Base-by-base conservation (phyloP, 1,140 invertebrate genomes). In the Halyomorpha halys region DNA sequence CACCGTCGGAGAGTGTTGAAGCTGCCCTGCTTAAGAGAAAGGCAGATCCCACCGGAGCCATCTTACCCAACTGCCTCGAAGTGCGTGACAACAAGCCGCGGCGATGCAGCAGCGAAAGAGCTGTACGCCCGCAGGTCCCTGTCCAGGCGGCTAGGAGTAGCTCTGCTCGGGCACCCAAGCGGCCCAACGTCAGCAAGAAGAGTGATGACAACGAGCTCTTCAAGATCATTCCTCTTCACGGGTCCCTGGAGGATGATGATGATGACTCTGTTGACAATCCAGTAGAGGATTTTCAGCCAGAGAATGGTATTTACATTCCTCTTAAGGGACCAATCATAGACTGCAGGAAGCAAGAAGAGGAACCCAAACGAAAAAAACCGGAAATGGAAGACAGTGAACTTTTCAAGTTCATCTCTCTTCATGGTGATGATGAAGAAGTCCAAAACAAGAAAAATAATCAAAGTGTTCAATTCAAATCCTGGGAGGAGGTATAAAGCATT, bases 1-100 rank as follows among this genome's bases (percentile, higher is more conserved):
- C 77, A 59, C 75, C 76, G 60, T 53, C 77, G 0, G 81, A 83
- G 56, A 78, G 82, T 44, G 75, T 86, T 4, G 84, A 86, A 70
- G 83, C 82, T 71, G 77, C 84, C 18, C 70, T 87, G n/a, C 69
- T 86, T 63, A 79, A 79, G 8, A 74, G 80, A 49, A 78, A 78
- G 62, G 75, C 77, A 30, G 80, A 83, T 72, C 78, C 80, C 34
- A 78, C 78, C 23, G 75, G 80, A 69, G 80, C 75, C 6, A 76
- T 80, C 34, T 69, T 83, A 15, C 68, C 68, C 1, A 56, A 56
- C 53, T 56, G 53, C 53, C 59, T 61, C 5, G 62, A 67, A 54
- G 65, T 60, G 27, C 34, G 13, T n/a, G 44, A 47, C 23, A 62
- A 62, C 27, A 60, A 44, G 21, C 51, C 63, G 3, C 3, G 49